A percentile compares a stretch with the other conserved stretches of the same genome.
These are phyloP conservation scores for Nerophis lumbriciformis DNA, from an alignment of 2,113 vertebrate species.

Conservation along the genomic window DNA sequence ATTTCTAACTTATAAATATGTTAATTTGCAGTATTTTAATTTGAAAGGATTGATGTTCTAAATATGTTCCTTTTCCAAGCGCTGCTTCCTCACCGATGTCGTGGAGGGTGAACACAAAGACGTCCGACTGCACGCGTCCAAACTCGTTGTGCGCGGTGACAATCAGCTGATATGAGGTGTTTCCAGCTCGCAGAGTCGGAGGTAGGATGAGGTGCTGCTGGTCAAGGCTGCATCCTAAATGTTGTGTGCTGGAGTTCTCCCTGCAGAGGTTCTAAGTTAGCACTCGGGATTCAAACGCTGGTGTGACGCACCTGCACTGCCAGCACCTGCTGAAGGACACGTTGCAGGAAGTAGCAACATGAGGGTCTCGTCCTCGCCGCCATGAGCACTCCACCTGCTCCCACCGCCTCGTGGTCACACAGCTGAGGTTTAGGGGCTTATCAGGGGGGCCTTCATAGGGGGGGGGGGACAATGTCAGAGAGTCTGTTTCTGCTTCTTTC, in stretches of 20 bases:
- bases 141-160: constrained; percentile 59
- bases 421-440: constrained; percentile 53
- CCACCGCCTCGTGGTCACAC: constrained; percentile 45
- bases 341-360: constrained; percentile 46
- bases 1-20: too few species aligned
- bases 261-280: not conserved
- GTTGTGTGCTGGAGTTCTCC: too few species aligned
- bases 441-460: constrained; percentile 55
- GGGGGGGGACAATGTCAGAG: not conserved
- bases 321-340: constrained; percentile 53
- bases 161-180: constrained; percentile 30
- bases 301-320: not conserved
- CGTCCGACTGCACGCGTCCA: constrained; percentile 50
- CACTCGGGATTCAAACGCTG: too few species aligned
- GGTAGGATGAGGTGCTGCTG: constrained; percentile 22
- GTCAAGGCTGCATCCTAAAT: not conserved
- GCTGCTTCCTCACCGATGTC: constrained; percentile 46
- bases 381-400: constrained; percentile 47
- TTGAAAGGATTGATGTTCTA: too few species aligned
- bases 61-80: too few species aligned
- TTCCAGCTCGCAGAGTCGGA: constrained; percentile 25
- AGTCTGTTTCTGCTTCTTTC: not conserved
- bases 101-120: constrained; percentile 31
- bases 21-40: too few species aligned
- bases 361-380: constrained; percentile 46